A percentile compares a stretch with the other conserved stretches of the same genome.
Evolutionary conservation across 2,113 vertebrate genomes (phyloP).

Genomic region (Peucedramus taeniatus): DNA sequence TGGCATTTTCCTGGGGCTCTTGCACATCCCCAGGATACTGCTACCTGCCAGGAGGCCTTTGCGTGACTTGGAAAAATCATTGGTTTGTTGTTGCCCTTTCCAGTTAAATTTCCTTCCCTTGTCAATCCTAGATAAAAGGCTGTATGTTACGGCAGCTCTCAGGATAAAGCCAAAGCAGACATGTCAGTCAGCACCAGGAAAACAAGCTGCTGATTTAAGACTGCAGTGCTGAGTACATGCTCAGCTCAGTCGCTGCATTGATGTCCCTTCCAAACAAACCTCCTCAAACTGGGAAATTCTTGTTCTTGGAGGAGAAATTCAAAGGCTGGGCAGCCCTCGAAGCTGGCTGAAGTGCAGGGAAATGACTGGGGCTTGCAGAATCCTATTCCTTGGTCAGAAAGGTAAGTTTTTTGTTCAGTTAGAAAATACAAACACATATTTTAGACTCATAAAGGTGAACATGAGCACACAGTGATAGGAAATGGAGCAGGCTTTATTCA

Average conservation of each 20-base stretch:
- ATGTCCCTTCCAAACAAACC: neutral
- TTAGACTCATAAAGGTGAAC: neutral
- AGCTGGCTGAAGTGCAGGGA: neutral
- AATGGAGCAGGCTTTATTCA: neutral
- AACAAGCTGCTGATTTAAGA: neutral
- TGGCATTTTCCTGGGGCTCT: conserved; percentile 33
- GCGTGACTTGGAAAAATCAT: neutral
- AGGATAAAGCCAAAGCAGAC: neutral
- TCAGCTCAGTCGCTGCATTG: rapidly evolving
- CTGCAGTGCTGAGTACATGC: neutral
- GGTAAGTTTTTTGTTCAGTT: neutral
- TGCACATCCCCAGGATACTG: neutral
- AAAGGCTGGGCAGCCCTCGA: neutral
- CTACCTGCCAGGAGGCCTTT: neutral
- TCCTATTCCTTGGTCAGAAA: rapidly evolving
- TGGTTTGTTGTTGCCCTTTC: neutral
- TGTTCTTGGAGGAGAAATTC: neutral
- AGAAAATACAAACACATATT: neutral
- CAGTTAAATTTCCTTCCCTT: neutral
- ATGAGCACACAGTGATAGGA: neutral
- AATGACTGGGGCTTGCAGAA: neutral
- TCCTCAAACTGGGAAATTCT: neutral
- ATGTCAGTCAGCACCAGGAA: neutral
- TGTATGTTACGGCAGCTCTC: neutral
- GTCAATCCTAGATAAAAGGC: neutral